These are phyloP conservation scores for Siderastrea siderea DNA, from an alignment of 92 coral and sea anemone genomes.

Conservation along the genomic window DNA sequence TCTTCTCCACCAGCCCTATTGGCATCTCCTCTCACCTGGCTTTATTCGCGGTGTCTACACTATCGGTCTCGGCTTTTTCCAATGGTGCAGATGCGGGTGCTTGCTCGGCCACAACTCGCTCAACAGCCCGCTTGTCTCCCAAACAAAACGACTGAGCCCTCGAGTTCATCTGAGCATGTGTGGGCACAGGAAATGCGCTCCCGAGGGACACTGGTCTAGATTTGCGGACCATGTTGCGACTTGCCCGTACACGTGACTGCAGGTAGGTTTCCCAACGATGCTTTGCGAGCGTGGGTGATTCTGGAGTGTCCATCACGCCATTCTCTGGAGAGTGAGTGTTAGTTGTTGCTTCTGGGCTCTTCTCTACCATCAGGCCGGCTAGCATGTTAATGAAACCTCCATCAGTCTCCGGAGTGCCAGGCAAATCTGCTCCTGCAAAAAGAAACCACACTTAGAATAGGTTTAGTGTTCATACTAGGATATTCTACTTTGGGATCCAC, in stretches of 20 bases:
- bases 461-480: neutral
- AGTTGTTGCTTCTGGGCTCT: conserved; percentile 57
- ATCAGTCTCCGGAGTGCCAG: conserved; percentile 76
- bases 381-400: conserved; percentile 88
- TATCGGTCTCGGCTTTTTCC: conserved; percentile 18
- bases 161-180: conserved; percentile 17
- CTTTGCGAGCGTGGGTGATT: conserved; percentile 78
- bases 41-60: conserved; percentile 21
- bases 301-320: conserved; percentile 67
- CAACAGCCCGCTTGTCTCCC: conserved; percentile 47
- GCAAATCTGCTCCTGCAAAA: conserved; percentile 14
- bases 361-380: conserved; percentile 82
- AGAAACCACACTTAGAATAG: neutral
- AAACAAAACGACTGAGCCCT: conserved; percentile 52
- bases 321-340: conserved; percentile 31
- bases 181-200: conserved; percentile 36
- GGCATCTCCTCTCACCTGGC: conserved; percentile 6
- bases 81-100: conserved; percentile 27
- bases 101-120: conserved; percentile 29
- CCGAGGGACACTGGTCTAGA: conserved; percentile 75
- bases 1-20: neutral
- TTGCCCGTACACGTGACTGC: conserved; percentile 87
- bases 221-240: conserved; percentile 71
- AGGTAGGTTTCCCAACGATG: conserved; percentile 97
- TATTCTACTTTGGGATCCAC: too few species aligned